Conservation (phyloP, 2,113 vertebrate species). For the Meleagris gallopavo region DNA sequence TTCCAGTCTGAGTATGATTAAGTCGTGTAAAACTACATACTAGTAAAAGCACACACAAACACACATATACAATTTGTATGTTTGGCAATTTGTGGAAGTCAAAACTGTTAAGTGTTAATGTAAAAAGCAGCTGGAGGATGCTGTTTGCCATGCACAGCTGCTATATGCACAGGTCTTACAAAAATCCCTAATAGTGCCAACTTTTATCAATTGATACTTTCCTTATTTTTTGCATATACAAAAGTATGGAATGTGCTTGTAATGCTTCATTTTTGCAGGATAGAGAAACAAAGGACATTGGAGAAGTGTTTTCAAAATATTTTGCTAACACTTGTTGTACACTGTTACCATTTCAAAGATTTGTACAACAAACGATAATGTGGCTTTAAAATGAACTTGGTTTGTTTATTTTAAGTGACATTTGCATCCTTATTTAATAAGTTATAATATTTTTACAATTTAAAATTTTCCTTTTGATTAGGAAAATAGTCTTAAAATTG, state of each 20-base stretch:
- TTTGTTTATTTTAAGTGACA: slow-evolving; percentile 22
- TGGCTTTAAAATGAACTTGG: slow-evolving; percentile 34
- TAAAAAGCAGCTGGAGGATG: neutral
- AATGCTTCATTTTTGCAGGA: neutral
- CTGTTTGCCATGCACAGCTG: neutral
- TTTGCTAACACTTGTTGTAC: neutral
- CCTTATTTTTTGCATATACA: neutral
- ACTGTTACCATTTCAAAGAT: neutral
- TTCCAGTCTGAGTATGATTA: neutral
- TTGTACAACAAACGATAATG: neutral
- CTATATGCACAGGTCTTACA: neutral
- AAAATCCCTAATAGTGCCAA: neutral
- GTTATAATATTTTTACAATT: slow-evolving; percentile 39
- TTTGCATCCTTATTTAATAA: slow-evolving; percentile 2
- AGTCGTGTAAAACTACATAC: neutral
- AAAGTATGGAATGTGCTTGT: neutral
- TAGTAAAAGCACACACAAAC: neutral
- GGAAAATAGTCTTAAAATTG: slow-evolving; percentile 52
- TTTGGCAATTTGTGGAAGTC: neutral
- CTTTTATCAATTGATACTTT: neutral
- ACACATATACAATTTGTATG: rapidly evolving
- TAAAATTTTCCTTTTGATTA: slow-evolving; percentile 55
- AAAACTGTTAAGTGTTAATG: neutral
- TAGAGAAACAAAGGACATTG: neutral
- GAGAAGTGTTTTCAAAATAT: slow-evolving; percentile 12